These are phyloP conservation scores for Zapornia atra DNA, from an alignment of 2,113 vertebrate genomes.

Conservation along the genomic window DNA sequence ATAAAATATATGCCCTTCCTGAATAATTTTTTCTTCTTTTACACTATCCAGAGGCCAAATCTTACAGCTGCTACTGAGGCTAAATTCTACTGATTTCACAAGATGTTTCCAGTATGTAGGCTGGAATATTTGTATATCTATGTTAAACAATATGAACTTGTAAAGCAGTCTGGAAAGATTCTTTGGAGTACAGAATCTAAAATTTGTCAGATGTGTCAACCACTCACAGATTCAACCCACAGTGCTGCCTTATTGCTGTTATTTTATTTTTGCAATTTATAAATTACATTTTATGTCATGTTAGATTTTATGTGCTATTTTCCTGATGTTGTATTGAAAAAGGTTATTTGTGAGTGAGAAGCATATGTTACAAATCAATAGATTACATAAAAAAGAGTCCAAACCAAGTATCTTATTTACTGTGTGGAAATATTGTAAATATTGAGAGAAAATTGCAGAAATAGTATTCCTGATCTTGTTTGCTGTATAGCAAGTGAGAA, in stretches of 20 bases:
- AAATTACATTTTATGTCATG: neutral
- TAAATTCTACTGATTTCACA: conserved; percentile 19
- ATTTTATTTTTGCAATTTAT: neutral
- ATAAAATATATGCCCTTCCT: conserved; percentile 41
- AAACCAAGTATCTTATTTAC: neutral
- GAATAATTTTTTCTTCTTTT: conserved; percentile 15
- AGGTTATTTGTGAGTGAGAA: neutral
- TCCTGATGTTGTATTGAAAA: neutral
- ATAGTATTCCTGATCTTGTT: neutral
- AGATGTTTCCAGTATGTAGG: neutral
- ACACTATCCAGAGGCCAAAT: conserved; percentile 19
- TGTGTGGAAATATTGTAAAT: neutral
- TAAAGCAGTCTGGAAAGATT: neutral
- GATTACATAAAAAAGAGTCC: neutral
- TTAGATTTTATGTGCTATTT: neutral
- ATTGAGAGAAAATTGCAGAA: neutral
- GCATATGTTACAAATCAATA: neutral
- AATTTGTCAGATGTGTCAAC: neutral
- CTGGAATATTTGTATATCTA: neutral
- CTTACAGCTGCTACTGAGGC: conserved; percentile 29
- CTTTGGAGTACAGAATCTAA: neutral
- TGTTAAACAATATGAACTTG: neutral
- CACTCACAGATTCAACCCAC: neutral
- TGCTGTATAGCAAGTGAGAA: neutral
- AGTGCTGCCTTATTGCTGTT: neutral